phyloP scores from a whole-genome alignment of 2,113 vertebrate species.

The Salminus brasiliensis region DNA sequence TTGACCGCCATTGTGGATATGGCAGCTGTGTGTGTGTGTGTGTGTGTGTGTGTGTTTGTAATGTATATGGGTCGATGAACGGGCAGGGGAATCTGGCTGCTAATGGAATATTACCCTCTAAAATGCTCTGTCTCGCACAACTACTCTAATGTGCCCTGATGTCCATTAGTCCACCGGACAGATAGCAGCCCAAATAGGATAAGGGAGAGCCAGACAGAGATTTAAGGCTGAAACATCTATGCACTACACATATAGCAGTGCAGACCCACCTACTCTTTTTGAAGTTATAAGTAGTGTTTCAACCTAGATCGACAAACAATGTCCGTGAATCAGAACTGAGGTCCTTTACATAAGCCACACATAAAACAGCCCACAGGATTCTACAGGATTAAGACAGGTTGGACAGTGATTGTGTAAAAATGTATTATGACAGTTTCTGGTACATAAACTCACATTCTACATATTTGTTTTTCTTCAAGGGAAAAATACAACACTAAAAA shows the following conservation, averaged over 20 bases:
- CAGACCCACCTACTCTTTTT: not conserved
- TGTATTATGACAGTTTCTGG: not conserved
- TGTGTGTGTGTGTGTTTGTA: conserved; percentile 19
- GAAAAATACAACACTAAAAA: not conserved
- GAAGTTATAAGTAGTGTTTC: not conserved
- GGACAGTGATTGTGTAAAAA: not conserved
- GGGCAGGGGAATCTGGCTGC: not conserved
- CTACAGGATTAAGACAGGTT: not conserved
- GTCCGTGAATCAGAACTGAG: not conserved
- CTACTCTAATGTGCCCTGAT: not conserved
- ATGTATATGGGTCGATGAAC: not conserved
- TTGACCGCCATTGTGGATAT: not conserved
- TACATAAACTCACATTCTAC: not conserved
- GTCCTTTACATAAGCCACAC: not conserved
- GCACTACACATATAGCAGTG: too few species aligned
- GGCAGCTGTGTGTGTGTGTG: not conserved
- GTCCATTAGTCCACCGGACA: not conserved
- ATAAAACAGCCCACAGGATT: too few species aligned
- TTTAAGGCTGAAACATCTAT: not conserved
- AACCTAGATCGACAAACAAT: too few species aligned
- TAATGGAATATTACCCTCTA: not conserved
- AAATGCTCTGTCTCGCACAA: not conserved
- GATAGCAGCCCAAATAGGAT: not conserved
- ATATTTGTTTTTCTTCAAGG: too few species aligned
- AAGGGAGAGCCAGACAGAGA: not conserved